Evolutionary conservation across 2,888 invertebrate species (phyloP).

Genomic region (Latheticus oryzae): DNA sequence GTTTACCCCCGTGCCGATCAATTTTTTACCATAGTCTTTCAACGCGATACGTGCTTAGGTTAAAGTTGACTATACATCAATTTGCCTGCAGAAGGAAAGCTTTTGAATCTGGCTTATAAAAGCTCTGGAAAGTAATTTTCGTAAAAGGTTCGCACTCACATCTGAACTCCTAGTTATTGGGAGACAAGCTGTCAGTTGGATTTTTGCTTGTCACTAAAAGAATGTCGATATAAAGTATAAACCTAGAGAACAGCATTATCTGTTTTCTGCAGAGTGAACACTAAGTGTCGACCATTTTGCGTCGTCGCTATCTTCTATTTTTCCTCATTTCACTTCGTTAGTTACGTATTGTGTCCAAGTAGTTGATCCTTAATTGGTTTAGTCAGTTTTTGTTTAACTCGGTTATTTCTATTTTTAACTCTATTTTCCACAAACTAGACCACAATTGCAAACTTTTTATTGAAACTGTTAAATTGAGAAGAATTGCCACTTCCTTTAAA

Average conservation of each 20-base stretch:
- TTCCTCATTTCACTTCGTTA: constrained; percentile 45
- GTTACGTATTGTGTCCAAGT: constrained; percentile 41
- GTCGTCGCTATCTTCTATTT: constrained; percentile 44
- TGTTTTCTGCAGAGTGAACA: constrained; percentile 60
- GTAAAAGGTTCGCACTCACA: constrained; percentile 57
- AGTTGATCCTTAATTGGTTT: constrained; percentile 45
- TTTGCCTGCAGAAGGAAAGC: constrained; percentile 44
- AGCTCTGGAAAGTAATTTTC: constrained; percentile 59
- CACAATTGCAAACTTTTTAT: neutral
- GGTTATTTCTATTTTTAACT: constrained; percentile 31
- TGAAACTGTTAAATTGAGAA: too few species aligned
- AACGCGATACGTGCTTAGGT: constrained; percentile 30
- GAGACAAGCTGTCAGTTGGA: constrained; percentile 60
- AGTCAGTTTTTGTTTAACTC: constrained; percentile 34
- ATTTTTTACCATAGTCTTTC: constrained; percentile 25
- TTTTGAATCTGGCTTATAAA: constrained; percentile 54
- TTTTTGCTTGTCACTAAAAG: constrained; percentile 59
- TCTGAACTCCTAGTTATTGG: constrained; percentile 54
- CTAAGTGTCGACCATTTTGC: constrained; percentile 50
- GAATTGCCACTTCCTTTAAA: too few species aligned
- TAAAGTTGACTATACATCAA: constrained; percentile 45
- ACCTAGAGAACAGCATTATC: constrained; percentile 56
- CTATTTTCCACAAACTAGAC: constrained; percentile 1
- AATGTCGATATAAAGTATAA: constrained; percentile 55
- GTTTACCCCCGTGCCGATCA: constrained; percentile 18